Evolutionary conservation across 2,888 invertebrate species (phyloP).

Genomic region (Glaucopsyche alexis): DNA sequence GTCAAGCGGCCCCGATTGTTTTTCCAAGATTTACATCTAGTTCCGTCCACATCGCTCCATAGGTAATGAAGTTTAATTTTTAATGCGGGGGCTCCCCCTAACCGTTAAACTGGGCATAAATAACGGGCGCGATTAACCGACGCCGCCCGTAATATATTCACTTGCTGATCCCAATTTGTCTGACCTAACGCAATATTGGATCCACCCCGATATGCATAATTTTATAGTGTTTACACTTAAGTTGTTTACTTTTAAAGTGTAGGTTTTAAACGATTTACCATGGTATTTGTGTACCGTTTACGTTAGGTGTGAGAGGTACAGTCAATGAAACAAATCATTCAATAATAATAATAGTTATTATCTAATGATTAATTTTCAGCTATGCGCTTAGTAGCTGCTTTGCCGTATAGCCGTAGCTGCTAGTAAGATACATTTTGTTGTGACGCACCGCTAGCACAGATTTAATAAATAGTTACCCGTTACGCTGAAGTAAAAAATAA

Average conservation of each 20-base stretch:
- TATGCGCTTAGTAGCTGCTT: too few species aligned
- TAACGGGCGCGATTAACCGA: constrained; percentile 77
- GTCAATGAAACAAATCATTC: too few species aligned
- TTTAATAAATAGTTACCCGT: too few species aligned
- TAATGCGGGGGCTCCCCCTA: constrained; percentile 40
- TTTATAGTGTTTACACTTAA: constrained; percentile 36
- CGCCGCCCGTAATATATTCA: constrained; percentile 77
- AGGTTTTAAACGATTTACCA: neutral
- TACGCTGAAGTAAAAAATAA: too few species aligned
- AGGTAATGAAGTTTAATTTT: constrained; percentile 25
- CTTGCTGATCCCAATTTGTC: constrained; percentile 78
- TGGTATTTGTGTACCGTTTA: too few species aligned
- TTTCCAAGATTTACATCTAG: neutral
- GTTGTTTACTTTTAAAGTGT: constrained; percentile 11
- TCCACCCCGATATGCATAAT: constrained; percentile 54
- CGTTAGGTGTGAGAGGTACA: too few species aligned
- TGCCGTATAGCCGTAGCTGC: too few species aligned
- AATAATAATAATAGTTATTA: too few species aligned
- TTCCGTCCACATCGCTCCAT: neutral
- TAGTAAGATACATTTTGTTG: too few species aligned
- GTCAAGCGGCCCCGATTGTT: neutral
- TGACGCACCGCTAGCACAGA: too few species aligned
- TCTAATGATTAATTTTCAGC: too few species aligned
- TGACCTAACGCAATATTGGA: constrained; percentile 75
- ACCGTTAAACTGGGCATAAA: constrained; percentile 61